Evolutionary conservation across 2,797 vertebrate genomes (phyloP).

Genomic region (Psittacula derbiana): DNA sequence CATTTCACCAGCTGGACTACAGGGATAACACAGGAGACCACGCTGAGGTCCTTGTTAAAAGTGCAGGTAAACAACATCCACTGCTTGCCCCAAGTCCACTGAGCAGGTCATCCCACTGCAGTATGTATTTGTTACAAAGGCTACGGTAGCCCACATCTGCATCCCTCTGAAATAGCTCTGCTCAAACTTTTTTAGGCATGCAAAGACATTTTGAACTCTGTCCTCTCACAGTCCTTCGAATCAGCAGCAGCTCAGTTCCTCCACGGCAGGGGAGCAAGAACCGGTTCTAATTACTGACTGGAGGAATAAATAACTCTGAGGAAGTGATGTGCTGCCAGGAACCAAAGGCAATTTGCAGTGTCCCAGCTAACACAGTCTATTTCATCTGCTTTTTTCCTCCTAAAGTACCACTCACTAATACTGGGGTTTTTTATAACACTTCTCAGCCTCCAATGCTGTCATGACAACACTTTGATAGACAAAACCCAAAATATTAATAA

Average conservation of each 20-base stretch:
- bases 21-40: not conserved
- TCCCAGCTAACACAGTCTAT: conserved; percentile 10
- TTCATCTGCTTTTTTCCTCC: not conserved
- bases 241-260: not conserved
- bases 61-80: not conserved
- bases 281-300: conserved; percentile 35
- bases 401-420: not conserved
- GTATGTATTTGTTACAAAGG: not conserved
- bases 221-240: not conserved
- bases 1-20: not conserved
- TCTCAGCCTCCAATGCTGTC: not conserved
- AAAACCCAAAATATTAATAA: not conserved
- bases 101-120: not conserved
- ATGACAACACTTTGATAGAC: not conserved
- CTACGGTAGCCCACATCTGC: not conserved
- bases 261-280: not conserved
- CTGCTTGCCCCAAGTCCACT: fast-evolving
- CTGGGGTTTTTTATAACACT: not conserved
- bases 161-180: not conserved
- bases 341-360: conserved; percentile 10
- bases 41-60: not conserved
- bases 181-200: not conserved
- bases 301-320: conserved; percentile 42
- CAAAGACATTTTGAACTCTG: not conserved
- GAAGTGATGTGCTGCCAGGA: conserved; percentile 44